Evolutionary conservation across 1,140 invertebrate species (phyloP), one percentile per base, ranked within the genome.

Genomic region (Bombyx mandarina): DNA sequence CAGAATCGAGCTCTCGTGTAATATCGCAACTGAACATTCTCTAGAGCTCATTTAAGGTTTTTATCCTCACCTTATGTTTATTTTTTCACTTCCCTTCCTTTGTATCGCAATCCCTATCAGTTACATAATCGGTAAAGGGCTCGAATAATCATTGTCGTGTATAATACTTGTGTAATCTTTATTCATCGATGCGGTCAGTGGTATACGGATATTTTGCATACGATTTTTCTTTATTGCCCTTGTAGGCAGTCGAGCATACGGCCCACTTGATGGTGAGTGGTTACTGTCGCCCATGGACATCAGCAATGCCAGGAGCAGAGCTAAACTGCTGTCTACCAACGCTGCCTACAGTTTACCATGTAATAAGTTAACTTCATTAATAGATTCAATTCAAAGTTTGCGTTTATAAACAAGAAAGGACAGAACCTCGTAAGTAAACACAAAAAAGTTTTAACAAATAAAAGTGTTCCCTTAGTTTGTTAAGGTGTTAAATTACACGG

Each of bases 41-140:
- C 68, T 67, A 69, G 63, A 65, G 69, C 73, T 79, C 73, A 77
- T 79, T 80, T 70, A 73, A 69, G 67, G 67, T 73, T 79, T 83
- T 81, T 79, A 69, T 74, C 68, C 71, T 70, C 69, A 62, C 49
- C 65, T 65, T 73, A 18, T 18, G 71, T 82, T 76, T 79, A 79
- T 80, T 75, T 80, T 71, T 75, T 80, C 80, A 75, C 69, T 55
- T 57, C 56, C 12, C 12, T 66, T 69, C 68, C 69, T 75, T 67
- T 77, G 71, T 67, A 79, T 71, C 66, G 66, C 62, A 62, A 54
- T 35, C 61, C 61, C 50, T 69, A 70, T 75, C 69, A 65, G 60
- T 73, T 77, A 66, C 67, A 60, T 57, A 57, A 60, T 66, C 61
- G 60, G 62, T 59, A 61, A 55, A 45, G 57, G 59, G 57, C 51